Evolutionary conservation across 1,140 invertebrate genomes (phyloP).

Genomic region (Notospermus geniculatus): DNA sequence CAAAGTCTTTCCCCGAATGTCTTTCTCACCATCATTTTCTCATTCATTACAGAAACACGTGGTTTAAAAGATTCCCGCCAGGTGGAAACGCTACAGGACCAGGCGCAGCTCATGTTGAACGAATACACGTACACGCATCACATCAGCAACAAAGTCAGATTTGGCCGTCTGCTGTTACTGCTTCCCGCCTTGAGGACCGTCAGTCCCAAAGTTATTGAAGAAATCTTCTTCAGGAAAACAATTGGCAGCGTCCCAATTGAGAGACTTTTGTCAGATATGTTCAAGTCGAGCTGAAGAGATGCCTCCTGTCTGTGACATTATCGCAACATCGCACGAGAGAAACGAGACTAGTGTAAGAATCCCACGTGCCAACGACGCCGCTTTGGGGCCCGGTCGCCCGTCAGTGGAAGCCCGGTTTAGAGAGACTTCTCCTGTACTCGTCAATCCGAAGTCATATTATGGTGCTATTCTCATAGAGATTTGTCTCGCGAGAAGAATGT

Average conservation of each 20-base stretch:
- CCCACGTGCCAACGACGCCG: too few relatives aligned
- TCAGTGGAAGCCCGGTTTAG: too few relatives aligned
- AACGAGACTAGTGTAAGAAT: too few relatives aligned
- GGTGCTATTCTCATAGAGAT: too few relatives aligned
- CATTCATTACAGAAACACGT: constrained; percentile 61
- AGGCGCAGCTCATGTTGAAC: constrained; percentile 91
- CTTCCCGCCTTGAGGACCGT: constrained; percentile 80
- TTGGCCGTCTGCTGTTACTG: constrained; percentile 87
- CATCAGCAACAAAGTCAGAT: constrained; percentile 74
- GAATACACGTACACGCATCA: constrained; percentile 82
- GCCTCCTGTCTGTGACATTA: too few relatives aligned
- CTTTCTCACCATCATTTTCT: neutral
- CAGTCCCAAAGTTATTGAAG: constrained; percentile 68
- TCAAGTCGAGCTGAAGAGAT: constrained; percentile 48
- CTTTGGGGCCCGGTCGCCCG: too few relatives aligned
- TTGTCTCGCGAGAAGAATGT: too few relatives aligned
- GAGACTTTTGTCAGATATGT: constrained; percentile 96
- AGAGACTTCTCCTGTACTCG: too few relatives aligned
- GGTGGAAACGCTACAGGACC: constrained; percentile 95
- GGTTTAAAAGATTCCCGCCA: constrained; percentile 90
- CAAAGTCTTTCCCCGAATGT: neutral
- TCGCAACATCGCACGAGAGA: too few relatives aligned
- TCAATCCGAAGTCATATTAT: too few relatives aligned
- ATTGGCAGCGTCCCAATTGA: constrained; percentile 98
- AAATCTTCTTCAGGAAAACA: constrained; percentile 88